Base-by-base conservation (phyloP, 2,888 invertebrate species). In the Notodonta dromedarius region DNA sequence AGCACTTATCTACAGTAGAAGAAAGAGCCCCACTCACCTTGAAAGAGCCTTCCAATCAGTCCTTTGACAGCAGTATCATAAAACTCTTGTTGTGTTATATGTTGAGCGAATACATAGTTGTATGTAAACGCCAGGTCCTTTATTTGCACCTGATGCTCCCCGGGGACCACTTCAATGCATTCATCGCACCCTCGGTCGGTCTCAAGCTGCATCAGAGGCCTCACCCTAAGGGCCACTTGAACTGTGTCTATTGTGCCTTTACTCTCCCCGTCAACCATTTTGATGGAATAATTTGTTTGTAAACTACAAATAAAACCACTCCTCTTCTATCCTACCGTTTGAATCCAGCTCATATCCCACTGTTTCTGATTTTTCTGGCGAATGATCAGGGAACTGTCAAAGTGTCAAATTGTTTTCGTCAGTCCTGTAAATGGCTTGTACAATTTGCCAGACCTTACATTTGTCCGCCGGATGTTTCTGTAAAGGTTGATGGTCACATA, bases 171-270 rank as follows among this genome's bases (percentile, higher is more conserved):
- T 32, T 96, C 95, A 9, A 98, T 91, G 66, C 97, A 96, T 63
- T 94, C 94, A 63, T 96, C 95, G 76, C 97, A 98, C 0, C 98
- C 98, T 75, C 96, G 95, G 0, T 95, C 94, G 0, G 94, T 85
- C 88, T 98, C 98, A 39, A 94, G 95, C 48, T 93, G 90, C 55
- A 97, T 96, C 60, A 98, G 87, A 0, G 98, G 98, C 59, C 98
- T 94, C 35, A 98, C 96, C 52, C 98, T 90, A 0, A 98, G 89
- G 0, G 98, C 98, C 51, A 98, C 98, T 82, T 96, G 95, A 0
- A 97, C 96, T 2, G 94, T 94, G 66, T 94, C 94, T 68, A 92
- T 84, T 0, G 88, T 82, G 51, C 72, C 78, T 78, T 87, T 89
- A 14, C 46, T 62, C 57, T 90, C 90, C 6, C 79, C 79, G 58